phyloP scores from a whole-genome alignment of 2,113 vertebrate genomes.

The Saccopteryx leptura region DNA sequence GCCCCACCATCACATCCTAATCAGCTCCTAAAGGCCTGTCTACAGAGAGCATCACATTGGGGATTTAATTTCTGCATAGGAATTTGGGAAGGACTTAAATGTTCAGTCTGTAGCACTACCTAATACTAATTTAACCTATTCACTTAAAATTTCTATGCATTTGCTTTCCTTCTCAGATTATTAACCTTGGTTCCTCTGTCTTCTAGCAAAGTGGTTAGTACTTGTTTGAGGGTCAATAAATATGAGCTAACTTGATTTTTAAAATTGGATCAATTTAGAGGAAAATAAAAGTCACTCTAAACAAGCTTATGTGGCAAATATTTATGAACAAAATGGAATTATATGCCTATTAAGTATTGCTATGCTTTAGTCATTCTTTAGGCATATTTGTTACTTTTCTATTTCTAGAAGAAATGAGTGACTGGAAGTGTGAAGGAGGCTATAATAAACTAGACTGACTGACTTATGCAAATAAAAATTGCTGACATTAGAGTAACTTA shows the following conservation, averaged over 20 bases:
- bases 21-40: not conserved
- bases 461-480: not conserved
- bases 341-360: not conserved
- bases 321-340: not conserved
- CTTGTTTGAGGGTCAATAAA: not conserved
- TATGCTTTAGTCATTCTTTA: not conserved
- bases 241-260: not conserved
- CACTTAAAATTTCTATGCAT: not conserved
- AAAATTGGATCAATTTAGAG: not conserved
- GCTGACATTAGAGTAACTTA: not conserved
- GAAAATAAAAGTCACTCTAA: not conserved
- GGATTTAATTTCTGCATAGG: not conserved
- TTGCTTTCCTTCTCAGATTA: not conserved
- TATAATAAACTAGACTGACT: not conserved
- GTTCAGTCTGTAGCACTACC: not conserved
- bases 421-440: not conserved
- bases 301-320: not conserved
- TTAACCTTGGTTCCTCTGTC: not conserved
- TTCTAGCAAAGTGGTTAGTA: not conserved
- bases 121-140: not conserved
- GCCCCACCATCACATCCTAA: not conserved
- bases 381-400: not conserved
- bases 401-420: not conserved
- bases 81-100: not conserved
- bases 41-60: not conserved